Evolutionary conservation across 2,888 invertebrate genomes (phyloP).

Genomic region (Prionchulus punctatus): DNA sequence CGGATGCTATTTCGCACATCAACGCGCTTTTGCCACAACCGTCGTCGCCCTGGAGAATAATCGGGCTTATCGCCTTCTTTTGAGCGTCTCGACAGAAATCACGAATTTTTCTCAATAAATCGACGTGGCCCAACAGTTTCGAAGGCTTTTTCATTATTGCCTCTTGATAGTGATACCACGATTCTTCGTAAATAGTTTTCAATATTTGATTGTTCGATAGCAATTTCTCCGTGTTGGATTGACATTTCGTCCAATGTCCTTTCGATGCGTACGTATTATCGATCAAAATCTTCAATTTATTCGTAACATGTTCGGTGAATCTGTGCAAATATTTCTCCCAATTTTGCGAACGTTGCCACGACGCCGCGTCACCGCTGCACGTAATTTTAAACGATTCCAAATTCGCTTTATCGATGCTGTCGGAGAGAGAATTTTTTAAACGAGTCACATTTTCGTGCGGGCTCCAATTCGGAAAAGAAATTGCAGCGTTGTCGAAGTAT

Average conservation of each 20-base stretch:
- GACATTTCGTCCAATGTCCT: background rate
- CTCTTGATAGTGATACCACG: background rate
- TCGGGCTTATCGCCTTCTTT: background rate
- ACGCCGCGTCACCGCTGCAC: background rate
- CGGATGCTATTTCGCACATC: slow-evolving; percentile 12
- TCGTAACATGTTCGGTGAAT: background rate
- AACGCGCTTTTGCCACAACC: slow-evolving; percentile 20
- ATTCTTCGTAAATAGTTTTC: background rate
- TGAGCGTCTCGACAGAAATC: background rate
- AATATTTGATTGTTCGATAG: background rate
- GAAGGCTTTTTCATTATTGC: background rate
- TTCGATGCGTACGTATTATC: background rate
- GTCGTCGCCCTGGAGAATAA: slow-evolving; percentile 13
- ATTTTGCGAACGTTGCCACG: background rate
- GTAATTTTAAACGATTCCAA: background rate
- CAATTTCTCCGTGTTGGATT: background rate
- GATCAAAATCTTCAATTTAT: background rate
- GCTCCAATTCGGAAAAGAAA: too few species aligned
- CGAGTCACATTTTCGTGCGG: background rate
- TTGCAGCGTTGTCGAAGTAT: too few species aligned
- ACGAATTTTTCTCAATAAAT: slow-evolving; percentile 1
- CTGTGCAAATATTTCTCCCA: background rate
- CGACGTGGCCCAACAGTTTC: background rate
- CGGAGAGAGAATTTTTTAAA: slow-evolving; percentile 3
- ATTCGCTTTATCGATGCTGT: background rate